Evolutionary conservation across 2,888 invertebrate genomes (phyloP), one percentile per base, ranked within the genome.

Genomic region (Lasius fuliginosus): DNA sequence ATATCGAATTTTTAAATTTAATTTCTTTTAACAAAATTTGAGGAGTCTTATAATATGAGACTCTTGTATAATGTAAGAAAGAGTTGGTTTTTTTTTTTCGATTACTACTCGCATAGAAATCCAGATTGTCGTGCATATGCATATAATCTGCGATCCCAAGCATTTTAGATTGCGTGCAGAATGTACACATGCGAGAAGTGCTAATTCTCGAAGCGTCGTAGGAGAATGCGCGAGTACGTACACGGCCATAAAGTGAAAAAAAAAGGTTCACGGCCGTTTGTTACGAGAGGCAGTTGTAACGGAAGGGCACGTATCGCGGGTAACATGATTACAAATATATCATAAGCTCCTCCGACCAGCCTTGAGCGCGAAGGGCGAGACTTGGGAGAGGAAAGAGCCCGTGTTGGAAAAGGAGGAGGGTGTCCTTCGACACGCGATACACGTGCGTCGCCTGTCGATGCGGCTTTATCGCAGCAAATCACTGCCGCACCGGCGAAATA

Each of bases 301-400:
- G 92, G 94, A 94, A 93, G 90, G 94, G 93, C 94, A 94, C 93
- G 94, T 93, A 92, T 91, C 84, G 40, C 33, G 90, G 85, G 91
- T 92, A 94, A 94, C 93, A 90, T 92, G 94, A 94, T 94, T 94
- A 94, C 94, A 94, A 94, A 94, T 94, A 94, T 94, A 94, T 94
- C 94, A 94, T 94, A 94, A 93, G 91, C 91, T 91, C 83, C 90
- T 86, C 86, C 87, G 85, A 81, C 77, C 86, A 85, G 87, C 81
- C 82, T 67, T 73, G 74, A 74, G 33, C 33, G 67, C 84, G 53
- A 40, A 33, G 67, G 65, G 75, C 81, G 69, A 53, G n/a, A 8
- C 60, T 79, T 82, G 83, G 75, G 85, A 87, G 82, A 87, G 87
- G 77, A 53, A 53, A 53, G 53, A 53, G 81, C 85, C 77, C 81